A percentile compares a stretch with the other conserved stretches of the same genome.
Evolutionary conservation across 2,113 vertebrate genomes (phyloP).

Genomic region (Syrmaticus mikado): DNA sequence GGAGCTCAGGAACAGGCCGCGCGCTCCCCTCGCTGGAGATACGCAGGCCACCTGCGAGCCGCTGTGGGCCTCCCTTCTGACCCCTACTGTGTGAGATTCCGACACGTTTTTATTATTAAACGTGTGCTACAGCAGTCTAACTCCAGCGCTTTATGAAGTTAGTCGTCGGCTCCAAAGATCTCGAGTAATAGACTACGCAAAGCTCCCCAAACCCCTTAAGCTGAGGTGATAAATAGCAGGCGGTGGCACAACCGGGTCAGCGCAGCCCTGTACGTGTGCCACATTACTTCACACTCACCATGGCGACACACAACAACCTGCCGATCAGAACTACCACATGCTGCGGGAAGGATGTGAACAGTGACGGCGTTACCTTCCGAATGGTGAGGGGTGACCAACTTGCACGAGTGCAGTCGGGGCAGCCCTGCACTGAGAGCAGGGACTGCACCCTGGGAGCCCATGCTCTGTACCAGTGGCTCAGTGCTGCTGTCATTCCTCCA

Average conservation of each 20-base stretch:
- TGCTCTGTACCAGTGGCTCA: background rate
- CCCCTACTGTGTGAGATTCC: too few relatives aligned
- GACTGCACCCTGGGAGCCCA: background rate
- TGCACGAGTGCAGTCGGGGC: background rate
- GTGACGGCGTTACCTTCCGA: background rate
- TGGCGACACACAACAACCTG: background rate
- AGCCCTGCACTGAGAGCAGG: background rate
- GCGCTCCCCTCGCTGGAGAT: too few relatives aligned
- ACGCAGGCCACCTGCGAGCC: too few relatives aligned
- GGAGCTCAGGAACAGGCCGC: too few relatives aligned
- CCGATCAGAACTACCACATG: background rate
- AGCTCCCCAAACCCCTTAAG: background rate
- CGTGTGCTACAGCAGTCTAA: background rate
- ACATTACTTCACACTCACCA: background rate
- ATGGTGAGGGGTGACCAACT: rapidly evolving
- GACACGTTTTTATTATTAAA: background rate
- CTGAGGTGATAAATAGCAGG: background rate
- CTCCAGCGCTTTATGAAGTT: background rate
- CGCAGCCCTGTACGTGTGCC: background rate
- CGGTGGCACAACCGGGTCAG: background rate
- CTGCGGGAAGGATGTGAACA: background rate
- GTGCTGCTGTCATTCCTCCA: background rate
- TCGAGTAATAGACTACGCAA: background rate
- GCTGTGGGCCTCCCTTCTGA: too few relatives aligned
- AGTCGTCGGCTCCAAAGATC: background rate